Conservation (phyloP, 2,113 vertebrate species). For the Petroica traversi region DNA sequence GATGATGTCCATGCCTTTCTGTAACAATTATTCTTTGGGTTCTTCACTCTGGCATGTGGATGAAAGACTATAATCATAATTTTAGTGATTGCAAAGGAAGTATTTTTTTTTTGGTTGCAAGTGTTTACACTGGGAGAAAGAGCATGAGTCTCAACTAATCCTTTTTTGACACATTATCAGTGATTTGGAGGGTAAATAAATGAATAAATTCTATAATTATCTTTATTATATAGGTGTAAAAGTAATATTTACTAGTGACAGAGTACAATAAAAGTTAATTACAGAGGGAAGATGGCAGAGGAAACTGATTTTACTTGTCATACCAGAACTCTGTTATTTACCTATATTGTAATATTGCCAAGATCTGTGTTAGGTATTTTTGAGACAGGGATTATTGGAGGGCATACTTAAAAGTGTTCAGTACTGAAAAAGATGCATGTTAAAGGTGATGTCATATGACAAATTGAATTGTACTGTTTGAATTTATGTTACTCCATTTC, state of each 20-base stretch:
- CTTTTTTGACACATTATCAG: background rate
- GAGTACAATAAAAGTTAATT: background rate
- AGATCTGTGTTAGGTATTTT: background rate
- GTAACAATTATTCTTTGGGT: background rate
- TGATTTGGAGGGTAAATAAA: background rate
- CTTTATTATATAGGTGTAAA: background rate
- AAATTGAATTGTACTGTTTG: background rate
- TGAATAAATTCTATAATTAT: background rate
- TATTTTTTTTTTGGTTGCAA: background rate
- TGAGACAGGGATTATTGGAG: background rate
- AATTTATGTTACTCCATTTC: constrained; percentile 12
- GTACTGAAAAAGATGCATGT: background rate
- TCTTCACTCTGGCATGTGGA: background rate
- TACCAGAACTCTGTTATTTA: background rate
- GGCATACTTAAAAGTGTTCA: background rate
- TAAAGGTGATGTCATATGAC: background rate
- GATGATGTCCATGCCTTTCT: background rate
- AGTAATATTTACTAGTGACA: background rate
- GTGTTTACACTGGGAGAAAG: background rate
- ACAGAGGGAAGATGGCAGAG: background rate
- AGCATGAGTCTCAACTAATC: background rate
- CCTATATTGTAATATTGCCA: background rate
- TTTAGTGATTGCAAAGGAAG: background rate
- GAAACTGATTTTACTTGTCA: background rate
- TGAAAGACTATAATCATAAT: background rate